phyloP scores from a whole-genome alignment of 2,113 vertebrate species.

The Saimiri boliviensis region DNA sequence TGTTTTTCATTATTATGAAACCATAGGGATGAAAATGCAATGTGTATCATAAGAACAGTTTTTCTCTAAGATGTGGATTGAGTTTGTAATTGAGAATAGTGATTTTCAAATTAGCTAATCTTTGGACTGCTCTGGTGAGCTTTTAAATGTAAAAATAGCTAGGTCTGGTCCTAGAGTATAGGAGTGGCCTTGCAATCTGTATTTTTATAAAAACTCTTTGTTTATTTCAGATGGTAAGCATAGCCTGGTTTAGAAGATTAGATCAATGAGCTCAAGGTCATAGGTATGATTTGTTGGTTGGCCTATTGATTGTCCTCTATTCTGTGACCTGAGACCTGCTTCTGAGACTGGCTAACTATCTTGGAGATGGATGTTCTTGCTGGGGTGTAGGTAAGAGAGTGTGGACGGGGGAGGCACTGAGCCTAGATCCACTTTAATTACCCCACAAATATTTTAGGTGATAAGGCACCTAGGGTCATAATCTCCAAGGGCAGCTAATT shows the following conservation, averaged over 20 bases:
- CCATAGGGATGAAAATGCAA: not conserved
- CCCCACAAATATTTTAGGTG: not conserved
- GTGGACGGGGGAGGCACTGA: not conserved
- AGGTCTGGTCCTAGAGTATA: not conserved
- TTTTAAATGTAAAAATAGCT: not conserved
- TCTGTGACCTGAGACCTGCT: not conserved
- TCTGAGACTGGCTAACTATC: not conserved
- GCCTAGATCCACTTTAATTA: not conserved
- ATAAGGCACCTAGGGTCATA: not conserved
- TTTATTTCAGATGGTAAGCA: not conserved
- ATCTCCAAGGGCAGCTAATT: not conserved
- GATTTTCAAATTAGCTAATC: slow-evolving; percentile 24
- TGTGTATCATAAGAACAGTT: not conserved
- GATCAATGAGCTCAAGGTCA: not conserved
- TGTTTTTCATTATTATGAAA: slow-evolving; percentile 18
- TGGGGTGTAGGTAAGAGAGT: not conserved
- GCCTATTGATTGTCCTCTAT: not conserved
- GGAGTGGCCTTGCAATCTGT: not conserved
- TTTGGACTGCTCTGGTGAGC: not conserved
- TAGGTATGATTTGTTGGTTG: not conserved
- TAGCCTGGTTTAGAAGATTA: not conserved
- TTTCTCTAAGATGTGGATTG: not conserved
- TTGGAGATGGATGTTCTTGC: not conserved
- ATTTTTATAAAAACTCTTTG: not conserved
- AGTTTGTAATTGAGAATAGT: not conserved